A percentile compares a stretch with the other conserved stretches of the same genome.
Conservation (phyloP, 1,140 invertebrate species). For the Drosophila paulistorum region DNA sequence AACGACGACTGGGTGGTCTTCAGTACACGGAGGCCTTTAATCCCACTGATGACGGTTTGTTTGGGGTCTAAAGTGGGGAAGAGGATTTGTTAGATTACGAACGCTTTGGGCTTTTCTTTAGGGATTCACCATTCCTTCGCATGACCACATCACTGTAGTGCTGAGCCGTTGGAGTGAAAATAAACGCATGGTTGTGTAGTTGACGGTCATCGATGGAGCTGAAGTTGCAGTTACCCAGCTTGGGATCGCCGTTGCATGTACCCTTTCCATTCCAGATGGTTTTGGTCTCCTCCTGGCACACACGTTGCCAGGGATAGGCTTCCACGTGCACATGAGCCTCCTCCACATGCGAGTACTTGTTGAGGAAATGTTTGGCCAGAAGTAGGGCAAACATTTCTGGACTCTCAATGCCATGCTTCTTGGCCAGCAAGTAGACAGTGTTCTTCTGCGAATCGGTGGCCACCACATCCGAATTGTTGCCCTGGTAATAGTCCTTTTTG, state of each 20-base stretch:
- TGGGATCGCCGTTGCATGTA: neutral
- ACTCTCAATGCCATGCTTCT: slow-evolving; percentile 88
- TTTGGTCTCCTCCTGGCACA: slow-evolving; percentile 83
- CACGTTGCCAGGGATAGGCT: slow-evolving; percentile 89
- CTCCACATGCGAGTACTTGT: slow-evolving; percentile 88
- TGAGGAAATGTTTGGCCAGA: slow-evolving; percentile 88
- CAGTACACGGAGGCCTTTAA: slow-evolving; percentile 87
- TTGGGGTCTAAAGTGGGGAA: slow-evolving; percentile 55
- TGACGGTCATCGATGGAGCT: slow-evolving; percentile 74
- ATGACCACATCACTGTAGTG: slow-evolving; percentile 87
- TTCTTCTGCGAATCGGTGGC: slow-evolving; percentile 93
- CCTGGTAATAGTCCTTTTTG: slow-evolving; percentile 86
- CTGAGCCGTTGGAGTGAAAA: slow-evolving; percentile 86
- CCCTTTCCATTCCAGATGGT: neutral
- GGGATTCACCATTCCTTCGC: slow-evolving; percentile 85
- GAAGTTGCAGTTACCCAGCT: slow-evolving; percentile 29
- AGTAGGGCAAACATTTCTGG: slow-evolving; percentile 89
- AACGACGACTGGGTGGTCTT: slow-evolving; percentile 91
- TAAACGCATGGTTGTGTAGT: slow-evolving; percentile 89
- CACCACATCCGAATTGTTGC: slow-evolving; percentile 89
- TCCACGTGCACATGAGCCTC: slow-evolving; percentile 87
- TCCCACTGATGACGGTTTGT: slow-evolving; percentile 86
- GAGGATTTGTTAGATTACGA: neutral
- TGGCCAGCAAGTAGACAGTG: slow-evolving; percentile 91
- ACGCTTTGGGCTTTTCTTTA: neutral